Base-by-base conservation (phyloP, 2,113 vertebrate genomes). In the Serilophus lunatus region DNA sequence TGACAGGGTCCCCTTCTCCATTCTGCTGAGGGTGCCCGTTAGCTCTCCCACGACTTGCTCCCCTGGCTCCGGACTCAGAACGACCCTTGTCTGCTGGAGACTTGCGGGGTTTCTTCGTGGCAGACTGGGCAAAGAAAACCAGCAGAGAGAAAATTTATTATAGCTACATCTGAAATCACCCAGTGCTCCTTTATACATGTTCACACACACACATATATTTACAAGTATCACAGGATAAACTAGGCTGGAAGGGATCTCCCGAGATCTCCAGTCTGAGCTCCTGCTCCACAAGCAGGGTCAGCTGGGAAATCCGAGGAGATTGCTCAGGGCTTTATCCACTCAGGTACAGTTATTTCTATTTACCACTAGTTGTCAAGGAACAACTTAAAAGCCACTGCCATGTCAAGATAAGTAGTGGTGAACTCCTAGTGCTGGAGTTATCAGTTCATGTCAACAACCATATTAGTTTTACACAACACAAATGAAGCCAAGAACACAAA, bases 1-100 rank as follows among this genome's bases (percentile, higher is more conserved):
- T 99, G 92, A 99, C 98, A 25, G 99, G 99, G 33, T 99, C 98
- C 10, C 98, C 98, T 82, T 99, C 99, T 51, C 99, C 99, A 23
- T 99, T 99, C 84, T 99, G 99, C 77, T 99, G 99, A 51, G 98
- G 98, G 65, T 99, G 98, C 4, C 99, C 99, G 56, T 99, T 99
- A 56, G 99, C 99, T 97, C 99, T 98, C 60, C 99, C 98, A 63
- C 98, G 98, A 57, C 97, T 98, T 4, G 91, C 57, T 89, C 97
- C 99, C 96, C 99, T 98, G 24, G 98, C 53, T 65, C 97, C 97
- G 42, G 97, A 75, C 25, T 98, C 98, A 15, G 97, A 94, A 65
- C 98, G 98, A 36, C 97, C 94, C 90, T 99, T 99, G 84, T 99
- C 99, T 36, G 97, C 97, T 5, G 99, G 98, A 25, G 98, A 97